Percentiles rank a stretch among this genome's conserved stretches.
These are phyloP conservation scores for Acronicta alni DNA, from an alignment of 2,888 invertebrate species.

Conservation along the genomic window DNA sequence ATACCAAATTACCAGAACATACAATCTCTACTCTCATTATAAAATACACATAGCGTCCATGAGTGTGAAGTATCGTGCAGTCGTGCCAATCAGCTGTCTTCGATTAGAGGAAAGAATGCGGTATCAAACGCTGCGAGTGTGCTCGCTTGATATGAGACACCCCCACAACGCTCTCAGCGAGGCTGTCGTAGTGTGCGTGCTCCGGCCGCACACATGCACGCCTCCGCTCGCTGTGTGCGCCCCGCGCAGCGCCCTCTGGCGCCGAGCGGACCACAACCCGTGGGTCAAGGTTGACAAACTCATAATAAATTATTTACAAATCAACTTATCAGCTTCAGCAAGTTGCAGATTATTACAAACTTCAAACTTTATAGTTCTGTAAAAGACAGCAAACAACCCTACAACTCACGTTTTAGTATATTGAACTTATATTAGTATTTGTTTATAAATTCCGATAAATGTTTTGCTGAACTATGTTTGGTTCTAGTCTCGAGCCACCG, in stretches of 20 bases:
- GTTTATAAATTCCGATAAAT: constrained; percentile 83
- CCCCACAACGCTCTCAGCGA: constrained; percentile 59
- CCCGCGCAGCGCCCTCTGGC: constrained; percentile 79
- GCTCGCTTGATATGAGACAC: constrained; percentile 71
- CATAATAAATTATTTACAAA: constrained; percentile 81
- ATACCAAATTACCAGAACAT: constrained; percentile 36
- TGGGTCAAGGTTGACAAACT: constrained; percentile 86
- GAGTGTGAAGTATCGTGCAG: constrained; percentile 57
- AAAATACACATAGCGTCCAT: constrained; percentile 49
- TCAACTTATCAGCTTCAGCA: constrained; percentile 70
- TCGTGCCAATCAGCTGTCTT: constrained; percentile 73
- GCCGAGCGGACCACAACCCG: constrained; percentile 67
- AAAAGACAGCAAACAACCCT: constrained; percentile 43
- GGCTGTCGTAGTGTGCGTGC: constrained; percentile 68
- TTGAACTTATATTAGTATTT: constrained; percentile 62
- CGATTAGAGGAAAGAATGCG: constrained; percentile 71
- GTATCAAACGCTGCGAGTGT: constrained; percentile 64
- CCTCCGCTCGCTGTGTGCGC: constrained; percentile 66
- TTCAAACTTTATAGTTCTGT: constrained; percentile 40
- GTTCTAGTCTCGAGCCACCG: constrained; percentile 70
- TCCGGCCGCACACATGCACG: constrained; percentile 65
- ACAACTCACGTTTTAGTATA: constrained; percentile 54
- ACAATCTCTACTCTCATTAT: constrained; percentile 38
- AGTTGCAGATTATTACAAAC: constrained; percentile 46
- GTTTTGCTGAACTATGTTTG: constrained; percentile 76